Evolutionary conservation across 2,797 vertebrate species (phyloP).

Genomic region (Nyctalus aviator): DNA sequence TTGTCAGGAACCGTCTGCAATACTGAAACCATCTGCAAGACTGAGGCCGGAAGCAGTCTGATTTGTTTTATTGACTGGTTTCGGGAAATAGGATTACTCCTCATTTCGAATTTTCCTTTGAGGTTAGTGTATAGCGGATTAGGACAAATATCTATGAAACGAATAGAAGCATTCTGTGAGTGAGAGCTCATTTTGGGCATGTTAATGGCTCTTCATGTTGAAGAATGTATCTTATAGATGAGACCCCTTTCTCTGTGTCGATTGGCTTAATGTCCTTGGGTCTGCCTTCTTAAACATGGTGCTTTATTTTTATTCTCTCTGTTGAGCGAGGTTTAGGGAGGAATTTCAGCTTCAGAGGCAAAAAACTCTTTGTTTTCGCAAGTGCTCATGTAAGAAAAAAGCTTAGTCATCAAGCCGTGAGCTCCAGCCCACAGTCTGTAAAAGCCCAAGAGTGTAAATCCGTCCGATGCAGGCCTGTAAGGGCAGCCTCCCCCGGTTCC

Average conservation of each 20-base stretch:
- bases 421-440: constrained; percentile 19
- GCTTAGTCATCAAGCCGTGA: constrained; percentile 9
- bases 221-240: not conserved
- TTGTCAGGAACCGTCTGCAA: not conserved
- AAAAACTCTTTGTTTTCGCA: not conserved
- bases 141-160: not conserved
- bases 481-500: not conserved
- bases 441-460: not conserved
- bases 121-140: not conserved
- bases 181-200: not conserved
- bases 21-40: not conserved
- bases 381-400: constrained; percentile 46
- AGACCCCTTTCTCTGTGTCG: not conserved
- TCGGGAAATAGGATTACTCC: not conserved
- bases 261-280: not conserved
- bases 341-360: constrained; percentile 47
- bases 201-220: not conserved
- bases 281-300: not conserved
- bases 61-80: not conserved
- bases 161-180: not conserved
- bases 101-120: not conserved
- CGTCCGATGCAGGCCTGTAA: not conserved
- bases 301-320: not conserved
- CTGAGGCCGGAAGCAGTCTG: not conserved
- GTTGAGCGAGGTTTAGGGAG: constrained; percentile 4